phyloP scores from a whole-genome alignment of 2,888 invertebrate species.

The Artemia sp. region DNA sequence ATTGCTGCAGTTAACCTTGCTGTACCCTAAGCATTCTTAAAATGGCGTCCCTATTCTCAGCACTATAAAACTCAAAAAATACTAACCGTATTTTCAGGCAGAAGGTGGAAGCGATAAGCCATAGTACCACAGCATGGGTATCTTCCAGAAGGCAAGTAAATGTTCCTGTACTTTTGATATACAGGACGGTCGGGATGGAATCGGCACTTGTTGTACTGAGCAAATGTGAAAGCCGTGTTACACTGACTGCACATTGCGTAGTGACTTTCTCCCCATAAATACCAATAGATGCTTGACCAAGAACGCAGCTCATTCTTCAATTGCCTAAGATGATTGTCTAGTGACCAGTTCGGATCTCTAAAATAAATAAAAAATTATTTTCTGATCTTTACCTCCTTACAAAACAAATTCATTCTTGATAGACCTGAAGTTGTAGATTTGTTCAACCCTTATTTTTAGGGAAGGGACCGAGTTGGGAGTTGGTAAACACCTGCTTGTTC shows the following conservation, averaged over 20 bases:
- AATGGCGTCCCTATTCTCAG: too few relatives aligned
- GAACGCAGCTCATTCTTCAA: constrained; percentile 59
- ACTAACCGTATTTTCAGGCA: constrained; percentile 37
- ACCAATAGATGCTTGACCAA: constrained; percentile 86
- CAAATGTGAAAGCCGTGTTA: constrained; percentile 37
- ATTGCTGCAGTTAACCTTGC: too few relatives aligned
- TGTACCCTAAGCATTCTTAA: too few relatives aligned
- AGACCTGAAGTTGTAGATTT: too few relatives aligned
- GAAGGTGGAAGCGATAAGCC: constrained; percentile 58
- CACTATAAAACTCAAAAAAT: too few relatives aligned
- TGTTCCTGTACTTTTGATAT: constrained; percentile 25
- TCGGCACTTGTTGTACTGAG: constrained; percentile 33
- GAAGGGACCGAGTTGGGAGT: too few relatives aligned
- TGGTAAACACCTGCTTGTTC: too few relatives aligned
- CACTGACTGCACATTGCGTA: constrained; percentile 64
- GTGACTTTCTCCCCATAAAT: constrained; percentile 78
- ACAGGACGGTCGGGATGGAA: constrained; percentile 32
- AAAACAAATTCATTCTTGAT: too few relatives aligned
- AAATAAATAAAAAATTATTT: not conserved
- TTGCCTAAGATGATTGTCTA: constrained; percentile 54
- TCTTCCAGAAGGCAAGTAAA: constrained; percentile 31
- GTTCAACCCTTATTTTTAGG: too few relatives aligned
- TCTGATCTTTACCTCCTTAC: too few relatives aligned
- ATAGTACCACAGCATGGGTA: constrained; percentile 77
- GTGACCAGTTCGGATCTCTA: constrained; percentile 33